A percentile compares a stretch with the other conserved stretches of the same genome.
Evolutionary conservation across 1,140 invertebrate species (phyloP).

Genomic region (Trachymyrmex cornetzi): DNA sequence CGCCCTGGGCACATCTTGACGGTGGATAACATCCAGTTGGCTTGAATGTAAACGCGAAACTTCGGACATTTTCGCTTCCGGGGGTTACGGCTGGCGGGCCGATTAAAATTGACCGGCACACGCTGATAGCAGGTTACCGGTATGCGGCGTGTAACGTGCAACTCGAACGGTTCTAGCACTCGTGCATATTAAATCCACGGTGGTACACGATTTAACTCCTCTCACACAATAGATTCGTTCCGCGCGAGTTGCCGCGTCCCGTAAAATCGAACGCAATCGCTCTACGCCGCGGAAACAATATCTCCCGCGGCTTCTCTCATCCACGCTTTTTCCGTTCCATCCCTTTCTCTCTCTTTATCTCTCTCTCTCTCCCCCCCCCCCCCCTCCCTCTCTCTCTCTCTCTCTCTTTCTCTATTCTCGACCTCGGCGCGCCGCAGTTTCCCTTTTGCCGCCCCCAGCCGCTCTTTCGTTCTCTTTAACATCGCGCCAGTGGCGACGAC

Average conservation of each 20-base stretch:
- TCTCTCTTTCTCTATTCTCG: background rate
- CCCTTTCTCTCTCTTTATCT: constrained; percentile 5
- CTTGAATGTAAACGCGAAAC: constrained; percentile 51
- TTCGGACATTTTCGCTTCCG: background rate
- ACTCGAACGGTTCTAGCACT: constrained; percentile 12
- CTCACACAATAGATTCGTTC: constrained; percentile 73
- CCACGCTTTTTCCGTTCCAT: constrained; percentile 3
- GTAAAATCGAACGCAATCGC: constrained; percentile 72
- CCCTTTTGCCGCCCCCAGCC: constrained; percentile 3
- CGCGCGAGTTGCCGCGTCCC: constrained; percentile 48
- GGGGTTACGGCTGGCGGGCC: background rate
- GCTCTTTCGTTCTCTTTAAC: constrained; percentile 50
- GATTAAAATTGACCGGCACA: constrained; percentile 54
- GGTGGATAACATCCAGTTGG: constrained; percentile 4
- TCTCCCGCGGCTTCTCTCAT: constrained; percentile 43
- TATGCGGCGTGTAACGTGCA: constrained; percentile 4
- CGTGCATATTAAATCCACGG: constrained; percentile 67
- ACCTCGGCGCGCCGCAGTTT: constrained; percentile 40
- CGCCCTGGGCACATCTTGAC: background rate
- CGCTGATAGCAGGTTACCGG: background rate
- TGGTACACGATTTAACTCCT: constrained; percentile 65
- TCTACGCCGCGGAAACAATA: constrained; percentile 68
- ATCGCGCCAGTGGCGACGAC: constrained; percentile 49
- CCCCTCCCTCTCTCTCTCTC: background rate
- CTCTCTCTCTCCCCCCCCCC: background rate